Evolutionary conservation across 1,140 invertebrate genomes (phyloP).

Genomic region (Diorhabda sublineata): DNA sequence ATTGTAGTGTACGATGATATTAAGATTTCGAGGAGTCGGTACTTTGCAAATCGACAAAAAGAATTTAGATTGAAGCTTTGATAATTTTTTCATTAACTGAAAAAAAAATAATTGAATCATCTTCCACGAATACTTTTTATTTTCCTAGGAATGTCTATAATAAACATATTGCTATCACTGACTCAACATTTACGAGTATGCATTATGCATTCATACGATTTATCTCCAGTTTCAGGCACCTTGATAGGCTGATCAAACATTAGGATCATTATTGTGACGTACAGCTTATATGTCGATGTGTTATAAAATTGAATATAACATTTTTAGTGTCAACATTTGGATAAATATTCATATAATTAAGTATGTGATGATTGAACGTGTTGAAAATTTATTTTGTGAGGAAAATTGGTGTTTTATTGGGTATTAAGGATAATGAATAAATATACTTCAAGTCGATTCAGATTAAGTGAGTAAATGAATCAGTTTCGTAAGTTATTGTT

Average conservation of each 20-base stretch:
- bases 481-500: too few species aligned
- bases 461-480: too few species aligned
- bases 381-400: too few species aligned
- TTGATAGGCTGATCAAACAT: constrained; percentile 1
- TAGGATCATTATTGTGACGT: neutral
- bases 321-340: too few species aligned
- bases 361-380: too few species aligned
- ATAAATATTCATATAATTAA: too few species aligned
- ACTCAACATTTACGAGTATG: neutral
- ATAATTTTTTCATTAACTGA: neutral
- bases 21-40: too few species aligned
- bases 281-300: neutral
- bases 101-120: neutral
- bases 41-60: too few species aligned
- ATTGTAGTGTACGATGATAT: too few species aligned
- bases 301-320: neutral
- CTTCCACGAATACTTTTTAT: neutral
- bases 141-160: neutral
- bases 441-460: too few species aligned
- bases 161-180: neutral
- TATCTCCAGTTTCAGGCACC: neutral
- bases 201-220: neutral
- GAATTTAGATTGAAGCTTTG: neutral
- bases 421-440: too few species aligned
- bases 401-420: too few species aligned